phyloP scores from a whole-genome alignment of 1,140 invertebrate genomes.

The Cecropterus lyciades region DNA sequence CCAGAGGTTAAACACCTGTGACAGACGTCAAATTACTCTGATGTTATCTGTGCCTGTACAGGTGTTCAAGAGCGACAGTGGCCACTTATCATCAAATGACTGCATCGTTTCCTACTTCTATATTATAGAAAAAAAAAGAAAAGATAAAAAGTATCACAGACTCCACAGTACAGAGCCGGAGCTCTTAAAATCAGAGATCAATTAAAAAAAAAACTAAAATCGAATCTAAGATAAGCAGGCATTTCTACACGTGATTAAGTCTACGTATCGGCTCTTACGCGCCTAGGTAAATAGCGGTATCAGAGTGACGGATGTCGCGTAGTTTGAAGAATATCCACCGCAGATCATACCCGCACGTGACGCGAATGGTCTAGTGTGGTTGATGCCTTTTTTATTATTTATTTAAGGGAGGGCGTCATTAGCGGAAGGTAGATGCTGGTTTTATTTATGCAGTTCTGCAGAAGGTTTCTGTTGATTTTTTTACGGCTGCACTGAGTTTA shows the following conservation, averaged over 20 bases:
- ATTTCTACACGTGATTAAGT: slow-evolving; percentile 43
- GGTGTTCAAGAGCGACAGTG: no score
- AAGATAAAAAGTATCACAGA: background rate
- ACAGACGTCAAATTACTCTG: no score
- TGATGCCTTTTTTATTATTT: slow-evolving; percentile 49
- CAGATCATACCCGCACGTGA: slow-evolving; percentile 56
- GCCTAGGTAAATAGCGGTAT: slow-evolving; percentile 74
- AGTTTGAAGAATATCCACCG: slow-evolving; percentile 67
- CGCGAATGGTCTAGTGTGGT: slow-evolving; percentile 42
- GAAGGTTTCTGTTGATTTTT: no score
- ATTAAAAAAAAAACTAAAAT: no score
- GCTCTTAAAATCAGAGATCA: no score
- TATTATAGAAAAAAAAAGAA: no score
- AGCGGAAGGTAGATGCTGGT: background rate
- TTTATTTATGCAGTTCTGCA: background rate
- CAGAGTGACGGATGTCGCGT: slow-evolving; percentile 73
- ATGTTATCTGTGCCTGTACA: no score
- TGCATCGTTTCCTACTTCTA: background rate
- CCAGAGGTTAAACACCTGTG: no score
- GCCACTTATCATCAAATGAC: no score
- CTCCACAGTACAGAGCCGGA: no score
- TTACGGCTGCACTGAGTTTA: no score
- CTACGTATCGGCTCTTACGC: slow-evolving; percentile 60
- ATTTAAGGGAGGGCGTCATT: slow-evolving; percentile 36
- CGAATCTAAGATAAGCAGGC: no score